Evolutionary conservation across 2,888 invertebrate genomes (phyloP), one percentile per base, ranked within the genome.

Genomic region (Drosophila setosimentum): DNA sequence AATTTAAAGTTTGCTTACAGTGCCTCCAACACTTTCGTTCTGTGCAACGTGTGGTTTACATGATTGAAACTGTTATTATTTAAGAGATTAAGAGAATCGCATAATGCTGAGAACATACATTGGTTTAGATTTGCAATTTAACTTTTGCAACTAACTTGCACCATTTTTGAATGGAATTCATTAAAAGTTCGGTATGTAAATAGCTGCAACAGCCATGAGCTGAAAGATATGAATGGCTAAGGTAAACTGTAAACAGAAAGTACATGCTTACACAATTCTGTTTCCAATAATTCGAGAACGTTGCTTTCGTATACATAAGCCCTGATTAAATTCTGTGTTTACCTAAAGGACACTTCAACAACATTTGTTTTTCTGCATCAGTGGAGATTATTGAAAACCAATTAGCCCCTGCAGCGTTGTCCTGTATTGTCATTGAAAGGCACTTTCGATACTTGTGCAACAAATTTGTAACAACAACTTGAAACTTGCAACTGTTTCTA

Each of bases 401-500:
- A 75, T 76, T 71, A 61, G 42, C 18, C 40, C 21, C 27, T 49
- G 27, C 37, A 57, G 35, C 21, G 45, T 55, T 76, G 45, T 57
- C 21, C 58, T 57, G 6, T 29, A 32, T 40, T 60, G 60, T 24
- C 48, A 62, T 57, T 66, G 57, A 78, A 62, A 58, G 27, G 62
- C 68, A 66, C 75, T 78, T 66, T 42, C 33, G 42, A 37, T 45
- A 37, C 66, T 66, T 42, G 35, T 54, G 58, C 64, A 68, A 58
- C 72, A 72, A 77, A 74, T 75, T 75, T 51, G 42, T 67, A 50
- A 16, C 33, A 33, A 59, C 64, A 51, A 73, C 71, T 73, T 68
- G 55, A 69, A 73, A 70, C 63, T 63, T 66, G 83, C 71, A 65
- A 84, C 69, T 70, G 83, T 81, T 65, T 59, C 80, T 68, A 64